phyloP scores from a whole-genome alignment of 1,140 invertebrate genomes.

The Brachionus plicatilis region DNA sequence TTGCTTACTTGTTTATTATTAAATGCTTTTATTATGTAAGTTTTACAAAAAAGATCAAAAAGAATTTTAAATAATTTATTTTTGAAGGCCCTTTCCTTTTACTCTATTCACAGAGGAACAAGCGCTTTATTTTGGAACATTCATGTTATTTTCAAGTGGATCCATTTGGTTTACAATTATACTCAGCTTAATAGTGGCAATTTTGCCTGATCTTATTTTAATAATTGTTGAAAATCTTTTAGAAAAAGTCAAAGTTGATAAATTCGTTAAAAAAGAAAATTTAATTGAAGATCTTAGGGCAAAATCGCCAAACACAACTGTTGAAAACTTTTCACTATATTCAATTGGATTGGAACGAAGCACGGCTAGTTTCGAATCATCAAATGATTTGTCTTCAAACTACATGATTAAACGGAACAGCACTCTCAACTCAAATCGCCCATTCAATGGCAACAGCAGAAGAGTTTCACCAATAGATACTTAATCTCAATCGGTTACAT shows the following conservation, averaged over 20 bases:
- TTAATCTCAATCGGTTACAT: not conserved
- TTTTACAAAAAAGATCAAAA: not conserved
- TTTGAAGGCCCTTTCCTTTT: constrained; percentile 8
- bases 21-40: constrained; percentile 23
- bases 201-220: constrained; percentile 61
- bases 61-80: not conserved
- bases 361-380: not conserved
- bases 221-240: constrained; percentile 43
- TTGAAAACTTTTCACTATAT: constrained; percentile 8
- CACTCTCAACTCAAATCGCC: not conserved
- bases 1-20: not conserved
- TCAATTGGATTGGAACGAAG: not conserved
- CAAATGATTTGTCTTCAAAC: not conserved
- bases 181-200: constrained; percentile 58
- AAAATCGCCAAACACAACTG: not conserved
- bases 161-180: constrained; percentile 63
- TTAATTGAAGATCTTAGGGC: not conserved
- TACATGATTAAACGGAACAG: not conserved
- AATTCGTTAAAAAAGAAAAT: not conserved
- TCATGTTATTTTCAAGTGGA: constrained; percentile 59
- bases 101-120: constrained; percentile 42
- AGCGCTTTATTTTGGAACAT: constrained; percentile 63
- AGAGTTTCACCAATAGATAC: not conserved
- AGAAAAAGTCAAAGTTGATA: not conserved
- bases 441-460: not conserved